phyloP scores from a whole-genome alignment of 1,140 invertebrate species.

The Drosophila pseudoobscura region DNA sequence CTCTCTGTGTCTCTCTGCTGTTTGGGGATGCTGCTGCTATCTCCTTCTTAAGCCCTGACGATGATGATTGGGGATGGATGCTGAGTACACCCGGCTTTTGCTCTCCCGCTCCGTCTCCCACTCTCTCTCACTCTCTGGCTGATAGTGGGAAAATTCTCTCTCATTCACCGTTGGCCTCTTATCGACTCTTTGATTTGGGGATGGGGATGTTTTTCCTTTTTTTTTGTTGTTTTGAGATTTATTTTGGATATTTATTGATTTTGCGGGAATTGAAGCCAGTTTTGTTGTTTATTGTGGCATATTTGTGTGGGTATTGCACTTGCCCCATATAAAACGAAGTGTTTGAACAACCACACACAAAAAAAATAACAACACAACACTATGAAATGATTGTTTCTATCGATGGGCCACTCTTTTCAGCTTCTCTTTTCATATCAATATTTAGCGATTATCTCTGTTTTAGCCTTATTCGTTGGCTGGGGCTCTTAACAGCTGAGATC shows the following conservation, averaged over 20 bases:
- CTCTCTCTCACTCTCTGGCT: constrained; percentile 4
- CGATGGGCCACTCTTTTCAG: not conserved
- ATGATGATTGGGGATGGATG: not conserved
- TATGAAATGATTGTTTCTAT: constrained; percentile 19
- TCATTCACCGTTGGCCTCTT: constrained; percentile 66
- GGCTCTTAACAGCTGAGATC: constrained; percentile 43
- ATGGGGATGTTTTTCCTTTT: constrained; percentile 8
- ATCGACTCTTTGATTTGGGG: constrained; percentile 59
- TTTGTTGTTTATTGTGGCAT: constrained; percentile 38
- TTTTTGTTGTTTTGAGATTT: constrained; percentile 45
- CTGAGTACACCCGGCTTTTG: too few relatives aligned
- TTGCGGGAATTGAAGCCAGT: constrained; percentile 41
- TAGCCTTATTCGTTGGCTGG: constrained; percentile 19
- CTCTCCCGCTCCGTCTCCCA: constrained; percentile 6
- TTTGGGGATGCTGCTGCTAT: constrained; percentile 1
- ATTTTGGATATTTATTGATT: constrained; percentile 81
- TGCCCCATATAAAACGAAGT: constrained; percentile 39
- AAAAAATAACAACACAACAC: constrained; percentile 46
- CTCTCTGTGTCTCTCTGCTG: constrained; percentile 8
- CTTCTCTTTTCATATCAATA: constrained; percentile 10
- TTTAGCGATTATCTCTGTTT: constrained; percentile 24
- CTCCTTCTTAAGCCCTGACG: not conserved
- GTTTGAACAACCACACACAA: constrained; percentile 5
- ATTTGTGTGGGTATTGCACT: constrained; percentile 51
- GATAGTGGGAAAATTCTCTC: not conserved